Evolutionary conservation across 2,888 invertebrate species (phyloP), one percentile per base, ranked within the genome.

Genomic region (Macrosoma leucophasiata): DNA sequence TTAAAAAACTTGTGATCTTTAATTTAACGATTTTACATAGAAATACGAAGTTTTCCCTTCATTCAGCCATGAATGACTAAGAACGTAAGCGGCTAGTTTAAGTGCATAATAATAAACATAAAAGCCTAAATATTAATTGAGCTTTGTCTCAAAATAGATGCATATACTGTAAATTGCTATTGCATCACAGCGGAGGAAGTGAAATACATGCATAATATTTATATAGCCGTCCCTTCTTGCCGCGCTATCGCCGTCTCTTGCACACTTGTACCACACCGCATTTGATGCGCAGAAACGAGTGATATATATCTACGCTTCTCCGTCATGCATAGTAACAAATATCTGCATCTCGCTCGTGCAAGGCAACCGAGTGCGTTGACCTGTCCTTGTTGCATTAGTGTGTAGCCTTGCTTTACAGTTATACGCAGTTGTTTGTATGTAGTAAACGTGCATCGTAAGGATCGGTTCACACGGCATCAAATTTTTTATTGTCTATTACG

Each of bases 191-290:
- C 76, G 59, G 62, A 82, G 84, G 84, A 84, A 84, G 74, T 81
- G 78, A 79, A 84, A 77, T 79, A 75, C 76, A 78, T 77, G 70
- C 82, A 81, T 77, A 84, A 84, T 82, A 81, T 81, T 81, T 79
- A 67, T 76, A 79, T 67, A 73, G 61, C 75, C 55, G 52, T 77
- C 82, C 58, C 76, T 62, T 63, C 69, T 58, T 46, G 43, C 40
- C 68, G 47, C 43, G 48, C 62, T 71, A 62, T 53, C 63, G 59
- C 64, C 63, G 60, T 81, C 79, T 62, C 62, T 62, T 59, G 82
- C 76, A 57, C 74, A 59, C 82, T 48, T 58, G 54, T 45, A 30
- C 58, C 51, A 52, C 53, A 56, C 54, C 48, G 58, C 70, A 51
- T 64, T 62, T 56, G 48, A 61, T 52, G 46, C 46, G 60, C 58